Base-by-base conservation (phyloP, 2,888 invertebrate species). In the Adineta ricciae region DNA sequence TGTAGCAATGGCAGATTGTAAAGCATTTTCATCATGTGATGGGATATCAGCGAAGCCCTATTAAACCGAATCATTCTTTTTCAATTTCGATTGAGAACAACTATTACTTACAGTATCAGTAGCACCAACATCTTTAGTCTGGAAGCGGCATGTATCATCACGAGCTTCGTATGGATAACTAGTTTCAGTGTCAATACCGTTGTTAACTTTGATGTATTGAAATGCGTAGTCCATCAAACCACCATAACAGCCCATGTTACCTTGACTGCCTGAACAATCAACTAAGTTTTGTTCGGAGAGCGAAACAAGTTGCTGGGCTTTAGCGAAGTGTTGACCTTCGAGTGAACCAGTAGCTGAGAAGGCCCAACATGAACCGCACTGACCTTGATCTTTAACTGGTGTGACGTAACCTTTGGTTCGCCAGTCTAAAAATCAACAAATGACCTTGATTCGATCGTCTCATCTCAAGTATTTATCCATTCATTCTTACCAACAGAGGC, bases 241-340 rank as follows among this genome's bases (percentile, higher is more conserved):
- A 84, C 96, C 96, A 88, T 94, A 93, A 91, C 96, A 96, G 84
- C 96, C 96, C 89, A 95, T 93, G 92, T 96, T 96, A 82, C 89
- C 88, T 84, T 94, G 96, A 87, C 93, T 92, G 4, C 90, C 88
- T 86, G 95, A 95, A 90, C 96, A 96, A 91, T 96, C 96, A 86
- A 96, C 92, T 87, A 96, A 92, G 91, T 96, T 96, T 92, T 96
- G 96, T 91, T 96, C 96, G 87, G 95, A 95, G 24, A 96, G 93
- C 0, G 95, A 95, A 50, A 95, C 93, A 85, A 96, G 92, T 87
- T 92, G 92, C 19, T 94, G 94, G 24, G 92, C 92, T 91, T 94
- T 93, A 87, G 95, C 93, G 93, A 93, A 96, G 90, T 96, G n/a
- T 83, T 87, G 87, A n/a, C 86, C 87, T 72, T 86, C 86, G 24